A percentile compares a stretch with the other conserved stretches of the same genome.
Conservation (phyloP, 2,888 invertebrate species). For the Drosophila koepferae region DNA sequence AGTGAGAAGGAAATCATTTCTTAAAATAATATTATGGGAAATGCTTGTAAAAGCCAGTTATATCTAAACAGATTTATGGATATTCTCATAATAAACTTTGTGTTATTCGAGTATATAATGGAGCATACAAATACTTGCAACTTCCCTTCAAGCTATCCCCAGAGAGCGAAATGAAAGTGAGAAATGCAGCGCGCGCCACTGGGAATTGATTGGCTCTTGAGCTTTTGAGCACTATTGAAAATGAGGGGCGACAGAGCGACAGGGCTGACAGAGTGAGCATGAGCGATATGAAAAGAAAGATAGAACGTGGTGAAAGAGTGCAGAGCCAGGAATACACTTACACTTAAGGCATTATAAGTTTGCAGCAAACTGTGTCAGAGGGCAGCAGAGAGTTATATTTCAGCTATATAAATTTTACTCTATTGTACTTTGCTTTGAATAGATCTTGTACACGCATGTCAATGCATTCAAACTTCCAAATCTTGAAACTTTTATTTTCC, state of each 20-base stretch:
- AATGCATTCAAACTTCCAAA: not conserved
- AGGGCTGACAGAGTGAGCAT: not conserved
- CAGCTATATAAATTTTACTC: not conserved
- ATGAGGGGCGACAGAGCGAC: not conserved
- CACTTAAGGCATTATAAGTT: not conserved
- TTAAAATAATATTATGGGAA: not conserved
- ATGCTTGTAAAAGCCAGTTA: not conserved
- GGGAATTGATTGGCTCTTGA: slow-evolving; percentile 48
- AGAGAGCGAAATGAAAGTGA: not conserved
- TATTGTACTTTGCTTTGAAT: not conserved
- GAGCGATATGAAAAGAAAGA: not conserved
- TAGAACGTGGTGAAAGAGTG: not conserved
- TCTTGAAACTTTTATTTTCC: not conserved
- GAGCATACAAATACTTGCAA: slow-evolving; percentile 27
- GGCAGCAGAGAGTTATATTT: not conserved
- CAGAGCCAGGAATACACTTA: not conserved
- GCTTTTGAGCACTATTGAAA: slow-evolving; percentile 48
- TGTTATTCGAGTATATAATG: not conserved
- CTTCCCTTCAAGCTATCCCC: slow-evolving; percentile 22
- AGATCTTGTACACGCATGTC: not conserved
- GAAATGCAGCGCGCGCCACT: slow-evolving; percentile 30
- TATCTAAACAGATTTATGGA: not conserved
- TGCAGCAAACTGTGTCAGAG: not conserved
- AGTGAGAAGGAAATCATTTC: not conserved
- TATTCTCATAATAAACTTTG: not conserved